A percentile compares a stretch with the other conserved stretches of the same genome.
Conservation (phyloP, 2,797 vertebrate genomes). For the Coregonus sp. region DNA sequence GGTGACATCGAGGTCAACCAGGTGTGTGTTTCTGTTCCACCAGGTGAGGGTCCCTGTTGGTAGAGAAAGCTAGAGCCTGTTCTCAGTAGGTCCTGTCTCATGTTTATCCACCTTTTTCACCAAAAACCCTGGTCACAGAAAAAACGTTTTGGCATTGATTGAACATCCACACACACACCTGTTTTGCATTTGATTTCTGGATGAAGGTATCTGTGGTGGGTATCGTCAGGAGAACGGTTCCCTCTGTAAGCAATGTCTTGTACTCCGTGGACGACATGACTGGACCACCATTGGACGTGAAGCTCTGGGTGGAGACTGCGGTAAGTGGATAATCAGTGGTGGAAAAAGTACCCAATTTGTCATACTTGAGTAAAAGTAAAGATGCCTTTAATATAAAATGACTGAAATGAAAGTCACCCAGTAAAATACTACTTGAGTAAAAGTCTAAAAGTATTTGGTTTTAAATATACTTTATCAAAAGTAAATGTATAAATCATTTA, state of each 20-base stretch:
- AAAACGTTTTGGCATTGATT: no score
- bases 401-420: no score
- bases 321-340: constrained; percentile 31
- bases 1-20: constrained; percentile 50
- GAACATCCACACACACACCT: no score
- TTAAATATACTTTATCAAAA: no score
- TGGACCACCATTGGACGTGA: constrained; percentile 54
- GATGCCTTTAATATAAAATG: no score
- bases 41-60: not conserved
- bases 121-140: no score
- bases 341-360: no score
- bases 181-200: not conserved
- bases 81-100: not conserved
- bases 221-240: constrained; percentile 41
- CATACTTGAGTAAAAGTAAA: no score
- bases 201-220: constrained; percentile 65
- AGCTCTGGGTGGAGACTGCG: constrained; percentile 60
- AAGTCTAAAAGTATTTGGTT: no score
- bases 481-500: no score
- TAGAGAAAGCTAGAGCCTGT: not conserved
- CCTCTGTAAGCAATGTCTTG: constrained; percentile 37
- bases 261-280: constrained; percentile 72
- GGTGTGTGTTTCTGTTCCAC: constrained; percentile 35
- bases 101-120: no score
- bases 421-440: no score